Evolutionary conservation across 2,113 vertebrate species (phyloP).

Genomic region (Scartelaos histophorus): DNA sequence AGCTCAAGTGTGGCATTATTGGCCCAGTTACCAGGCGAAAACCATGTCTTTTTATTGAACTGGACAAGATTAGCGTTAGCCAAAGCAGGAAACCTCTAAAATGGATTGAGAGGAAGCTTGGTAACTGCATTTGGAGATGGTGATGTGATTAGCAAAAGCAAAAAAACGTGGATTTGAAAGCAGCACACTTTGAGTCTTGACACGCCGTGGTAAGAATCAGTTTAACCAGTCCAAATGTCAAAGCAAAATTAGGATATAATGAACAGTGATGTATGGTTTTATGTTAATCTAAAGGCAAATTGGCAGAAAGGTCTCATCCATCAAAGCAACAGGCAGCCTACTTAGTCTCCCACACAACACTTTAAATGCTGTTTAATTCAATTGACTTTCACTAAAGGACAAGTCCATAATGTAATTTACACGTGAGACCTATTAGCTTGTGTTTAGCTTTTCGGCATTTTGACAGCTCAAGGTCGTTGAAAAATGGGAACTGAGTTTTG

Average conservation of each 20-base stretch:
- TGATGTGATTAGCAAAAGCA: slow-evolving; percentile 71
- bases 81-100: slow-evolving; percentile 38
- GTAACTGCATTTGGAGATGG: slow-evolving; percentile 76
- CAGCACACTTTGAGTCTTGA: slow-evolving; percentile 56
- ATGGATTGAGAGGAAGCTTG: slow-evolving; percentile 49
- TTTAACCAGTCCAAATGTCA: slow-evolving; percentile 68
- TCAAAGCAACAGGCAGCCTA: slow-evolving; percentile 74
- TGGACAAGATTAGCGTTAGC: slow-evolving; percentile 46
- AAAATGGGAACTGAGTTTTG: neutral
- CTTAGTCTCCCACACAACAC: slow-evolving; percentile 72
- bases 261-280: slow-evolving; percentile 84
- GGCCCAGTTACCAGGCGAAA: slow-evolving; percentile 38
- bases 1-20: slow-evolving; percentile 33
- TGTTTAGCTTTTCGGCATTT: slow-evolving; percentile 32
- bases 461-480: slow-evolving; percentile 54
- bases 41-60: slow-evolving; percentile 44
- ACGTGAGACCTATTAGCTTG: slow-evolving; percentile 25
- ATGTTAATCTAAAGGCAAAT: slow-evolving; percentile 60
- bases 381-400: slow-evolving; percentile 66
- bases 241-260: slow-evolving; percentile 78
- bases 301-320: slow-evolving; percentile 75
- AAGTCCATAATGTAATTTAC: slow-evolving; percentile 58
- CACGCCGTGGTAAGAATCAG: slow-evolving; percentile 64
- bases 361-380: slow-evolving; percentile 69
- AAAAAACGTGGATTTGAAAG: slow-evolving; percentile 67